A percentile compares a stretch with the other conserved stretches of the same genome.
phyloP scores from a whole-genome alignment of 2,113 vertebrate genomes.

The Rhynchomys soricoides region DNA sequence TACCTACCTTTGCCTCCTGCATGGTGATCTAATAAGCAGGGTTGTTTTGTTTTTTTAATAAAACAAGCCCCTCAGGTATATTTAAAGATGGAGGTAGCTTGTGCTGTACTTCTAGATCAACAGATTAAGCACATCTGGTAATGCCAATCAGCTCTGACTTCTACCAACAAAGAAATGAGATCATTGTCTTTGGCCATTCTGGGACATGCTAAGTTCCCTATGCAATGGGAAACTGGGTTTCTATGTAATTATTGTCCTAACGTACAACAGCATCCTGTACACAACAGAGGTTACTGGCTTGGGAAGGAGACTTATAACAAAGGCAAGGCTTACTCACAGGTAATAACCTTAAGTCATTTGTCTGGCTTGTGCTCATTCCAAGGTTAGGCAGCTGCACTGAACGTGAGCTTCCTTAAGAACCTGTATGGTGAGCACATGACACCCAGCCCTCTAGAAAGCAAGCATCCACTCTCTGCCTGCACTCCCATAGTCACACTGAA shows the following conservation, averaged over 20 bases:
- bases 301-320: conserved; percentile 19
- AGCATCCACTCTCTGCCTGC: not conserved
- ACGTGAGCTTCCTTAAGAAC: conserved; percentile 7
- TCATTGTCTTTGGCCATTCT: not conserved
- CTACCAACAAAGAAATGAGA: not conserved
- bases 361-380: conserved; percentile 55
- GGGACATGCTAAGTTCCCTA: not conserved
- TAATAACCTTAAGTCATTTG: conserved; percentile 23
- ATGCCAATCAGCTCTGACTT: not conserved
- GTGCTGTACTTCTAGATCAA: not conserved
- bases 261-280: not conserved
- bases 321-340: not conserved
- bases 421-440: not conserved
- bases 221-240: not conserved
- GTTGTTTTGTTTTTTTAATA: not conserved
- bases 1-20: not conserved
- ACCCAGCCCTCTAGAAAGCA: not conserved
- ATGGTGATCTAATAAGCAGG: not conserved
- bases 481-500: not conserved
- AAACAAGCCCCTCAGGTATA: not conserved
- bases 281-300: not conserved
- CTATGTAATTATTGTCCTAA: not conserved
- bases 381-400: conserved; percentile 15
- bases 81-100: conserved; percentile 6
- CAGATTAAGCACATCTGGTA: conserved; percentile 9